phyloP scores from a whole-genome alignment of 92 coral and sea anemone species.

The Bergia sp. region DNA sequence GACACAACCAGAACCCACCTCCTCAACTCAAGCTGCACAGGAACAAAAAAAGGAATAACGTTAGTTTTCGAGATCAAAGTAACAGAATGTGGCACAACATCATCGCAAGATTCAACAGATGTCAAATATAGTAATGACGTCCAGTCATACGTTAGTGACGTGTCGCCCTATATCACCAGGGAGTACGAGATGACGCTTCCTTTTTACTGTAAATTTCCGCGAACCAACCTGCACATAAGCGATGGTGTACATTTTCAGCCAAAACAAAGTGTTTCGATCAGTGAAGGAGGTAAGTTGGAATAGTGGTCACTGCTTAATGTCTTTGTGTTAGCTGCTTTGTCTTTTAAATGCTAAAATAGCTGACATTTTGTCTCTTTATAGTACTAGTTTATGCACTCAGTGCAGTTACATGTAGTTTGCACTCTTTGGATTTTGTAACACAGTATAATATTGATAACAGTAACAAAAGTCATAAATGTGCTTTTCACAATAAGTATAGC shows the following conservation, averaged over 20 bases:
- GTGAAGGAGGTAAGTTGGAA: background rate
- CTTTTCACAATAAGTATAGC: too few species aligned
- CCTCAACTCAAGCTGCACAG: background rate
- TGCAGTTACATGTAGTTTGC: too few species aligned
- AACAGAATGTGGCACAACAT: background rate
- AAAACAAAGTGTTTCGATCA: background rate
- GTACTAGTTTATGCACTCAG: too few species aligned
- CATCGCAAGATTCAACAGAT: background rate
- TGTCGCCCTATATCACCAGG: background rate
- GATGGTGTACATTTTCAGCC: constrained; percentile 2
- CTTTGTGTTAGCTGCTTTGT: too few species aligned
- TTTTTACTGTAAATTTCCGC: background rate
- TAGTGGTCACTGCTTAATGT: too few species aligned
- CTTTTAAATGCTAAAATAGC: too few species aligned
- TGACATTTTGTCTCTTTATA: too few species aligned
- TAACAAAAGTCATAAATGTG: too few species aligned
- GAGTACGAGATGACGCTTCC: constrained; percentile 11
- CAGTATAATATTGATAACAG: too few species aligned
- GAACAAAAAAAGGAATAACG: background rate
- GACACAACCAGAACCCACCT: constrained; percentile 9
- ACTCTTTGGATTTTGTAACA: too few species aligned
- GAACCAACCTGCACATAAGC: background rate
- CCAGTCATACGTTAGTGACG: background rate
- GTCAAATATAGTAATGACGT: constrained; percentile 13
- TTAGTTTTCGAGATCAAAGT: background rate